Evolutionary conservation across 2,113 vertebrate genomes (phyloP).

Genomic region (Ammodytes marinus): DNA sequence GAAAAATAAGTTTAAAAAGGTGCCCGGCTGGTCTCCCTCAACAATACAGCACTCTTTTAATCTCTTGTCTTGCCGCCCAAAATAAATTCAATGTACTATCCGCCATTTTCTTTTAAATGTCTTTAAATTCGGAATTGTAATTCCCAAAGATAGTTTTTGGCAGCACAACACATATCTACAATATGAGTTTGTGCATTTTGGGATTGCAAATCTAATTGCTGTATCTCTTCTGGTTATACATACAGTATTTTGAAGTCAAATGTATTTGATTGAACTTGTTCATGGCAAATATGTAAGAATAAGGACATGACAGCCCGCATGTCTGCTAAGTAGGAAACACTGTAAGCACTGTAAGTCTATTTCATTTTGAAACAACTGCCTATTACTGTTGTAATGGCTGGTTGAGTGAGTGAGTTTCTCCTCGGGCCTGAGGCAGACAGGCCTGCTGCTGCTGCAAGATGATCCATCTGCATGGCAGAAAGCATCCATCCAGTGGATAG

Average conservation of each 20-base stretch:
- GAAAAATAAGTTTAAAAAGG: constrained; percentile 85
- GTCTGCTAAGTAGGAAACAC: constrained; percentile 42
- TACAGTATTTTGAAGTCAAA: background rate
- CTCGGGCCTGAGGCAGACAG: constrained; percentile 67
- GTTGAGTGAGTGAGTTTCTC: constrained; percentile 67
- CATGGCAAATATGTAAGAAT: constrained; percentile 19
- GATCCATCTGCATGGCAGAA: constrained; percentile 82
- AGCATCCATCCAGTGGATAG: constrained; percentile 79
- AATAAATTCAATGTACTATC: constrained; percentile 39
- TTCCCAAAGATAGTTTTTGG: background rate
- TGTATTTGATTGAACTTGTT: background rate
- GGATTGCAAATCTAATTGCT: background rate
- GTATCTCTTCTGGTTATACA: background rate
- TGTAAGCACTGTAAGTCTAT: constrained; percentile 48
- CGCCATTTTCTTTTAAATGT: background rate
- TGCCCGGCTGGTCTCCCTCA: constrained; percentile 70
- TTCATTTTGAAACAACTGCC: constrained; percentile 74
- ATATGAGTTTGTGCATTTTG: background rate
- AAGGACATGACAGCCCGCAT: constrained; percentile 14
- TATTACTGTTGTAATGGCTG: constrained; percentile 75
- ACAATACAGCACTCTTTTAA: constrained; percentile 73
- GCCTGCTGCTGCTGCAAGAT: constrained; percentile 69
- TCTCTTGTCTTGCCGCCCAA: constrained; percentile 61
- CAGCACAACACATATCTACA: background rate
- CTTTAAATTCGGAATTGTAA: background rate